These are phyloP conservation scores for Parotia lawesii DNA, from an alignment of 2,113 vertebrate genomes.

Conservation along the genomic window DNA sequence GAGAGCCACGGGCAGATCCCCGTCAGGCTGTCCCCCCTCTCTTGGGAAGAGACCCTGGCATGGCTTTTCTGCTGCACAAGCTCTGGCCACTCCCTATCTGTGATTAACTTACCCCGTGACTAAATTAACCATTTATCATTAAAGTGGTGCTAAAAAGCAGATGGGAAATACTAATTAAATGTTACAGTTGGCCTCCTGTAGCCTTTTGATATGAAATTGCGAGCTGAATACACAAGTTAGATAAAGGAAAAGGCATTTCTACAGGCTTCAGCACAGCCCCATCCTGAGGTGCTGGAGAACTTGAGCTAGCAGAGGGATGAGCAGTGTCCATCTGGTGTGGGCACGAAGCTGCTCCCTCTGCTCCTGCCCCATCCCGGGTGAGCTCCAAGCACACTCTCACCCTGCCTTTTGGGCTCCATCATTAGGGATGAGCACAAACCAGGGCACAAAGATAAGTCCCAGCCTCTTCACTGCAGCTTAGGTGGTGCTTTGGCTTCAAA, in stretches of 20 bases:
- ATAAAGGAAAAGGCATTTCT: not conserved
- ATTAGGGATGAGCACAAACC: rapidly evolving
- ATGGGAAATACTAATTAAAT: constrained; percentile 56
- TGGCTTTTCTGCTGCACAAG: rapidly evolving
- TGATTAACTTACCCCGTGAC: not conserved
- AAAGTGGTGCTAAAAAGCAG: constrained; percentile 13
- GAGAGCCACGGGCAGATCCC: rapidly evolving
- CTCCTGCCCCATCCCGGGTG: not conserved
- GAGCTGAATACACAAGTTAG: not conserved
- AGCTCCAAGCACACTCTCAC: not conserved
- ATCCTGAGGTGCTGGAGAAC: not conserved
- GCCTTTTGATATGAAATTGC: not conserved
- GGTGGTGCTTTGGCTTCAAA: not conserved
- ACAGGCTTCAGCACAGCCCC: rapidly evolving
- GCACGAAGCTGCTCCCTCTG: rapidly evolving
- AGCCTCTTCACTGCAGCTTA: not conserved
- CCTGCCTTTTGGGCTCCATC: not conserved
- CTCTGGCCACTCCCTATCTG: not conserved
- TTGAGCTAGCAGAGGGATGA: rapidly evolving
- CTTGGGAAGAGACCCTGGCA: rapidly evolving
- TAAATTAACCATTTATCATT: constrained; percentile 1
- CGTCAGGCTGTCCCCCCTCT: rapidly evolving
- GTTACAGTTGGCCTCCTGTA: constrained; percentile 6
- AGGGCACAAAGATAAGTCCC: not conserved
- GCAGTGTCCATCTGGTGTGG: rapidly evolving